Evolutionary conservation across 2,888 invertebrate genomes (phyloP), one percentile per base, ranked within the genome.

Genomic region (Poecilobothrus nobilitatus): DNA sequence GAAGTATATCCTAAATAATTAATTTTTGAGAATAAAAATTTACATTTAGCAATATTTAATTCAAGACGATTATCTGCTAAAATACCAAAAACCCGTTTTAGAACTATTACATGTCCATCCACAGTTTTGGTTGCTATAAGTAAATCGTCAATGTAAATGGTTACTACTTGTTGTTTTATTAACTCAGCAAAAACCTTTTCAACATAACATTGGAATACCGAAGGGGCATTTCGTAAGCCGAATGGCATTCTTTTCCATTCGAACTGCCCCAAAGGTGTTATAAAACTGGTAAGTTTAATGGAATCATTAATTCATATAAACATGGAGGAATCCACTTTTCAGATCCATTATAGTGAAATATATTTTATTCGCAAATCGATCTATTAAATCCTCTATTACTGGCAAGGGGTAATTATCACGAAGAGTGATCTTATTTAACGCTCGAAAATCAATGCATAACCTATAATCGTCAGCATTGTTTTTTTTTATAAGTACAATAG

Each of bases 241-340:
- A 76, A 76, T 1, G 76, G 75, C 73, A 76, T 73, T 22, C 70
- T 71, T 7, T 70, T 8, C 63, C 69, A 76, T 70, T 76, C 75
- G 63, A 69, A 75, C 65, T 75, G 75, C 7, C 76, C 75, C 20
- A 73, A 64, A 4, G 73, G 74, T 10, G 73, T 73, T 1, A 75
- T 71, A 64, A 75, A 74, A 4, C 71, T 69, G 2, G 73, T 73
- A 66, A 69, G 73, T 41, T 71, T 69, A 12, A 73, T 70, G 7
- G 73, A 73, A 12, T 72, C 71, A n/a, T 69, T 67, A n/a, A 6
- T 70, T 68, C 63, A 75, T 67, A 7, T 34, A 37, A 9, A 74
- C 65, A 61, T 74, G 74, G 64, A 73, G 69, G 62, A 75, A 75
- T 4, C 73, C 74, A 67, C 69, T 73, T 66, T 70, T 72, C 20